Base-by-base conservation (phyloP, 2,888 invertebrate genomes). In the Anaspis maculata region DNA sequence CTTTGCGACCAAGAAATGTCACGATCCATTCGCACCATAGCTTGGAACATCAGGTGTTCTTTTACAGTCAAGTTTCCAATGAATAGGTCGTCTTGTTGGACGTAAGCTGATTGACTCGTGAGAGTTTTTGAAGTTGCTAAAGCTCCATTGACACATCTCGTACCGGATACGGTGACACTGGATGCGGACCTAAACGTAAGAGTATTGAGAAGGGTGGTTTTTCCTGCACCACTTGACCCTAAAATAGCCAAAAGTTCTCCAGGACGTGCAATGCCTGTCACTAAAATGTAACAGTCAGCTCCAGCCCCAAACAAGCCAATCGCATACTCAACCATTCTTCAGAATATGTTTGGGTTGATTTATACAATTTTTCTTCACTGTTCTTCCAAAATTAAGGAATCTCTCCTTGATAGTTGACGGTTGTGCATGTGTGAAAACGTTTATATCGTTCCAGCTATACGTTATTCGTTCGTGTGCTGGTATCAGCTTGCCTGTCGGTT, bases 31-130 rank as follows among this genome's bases (percentile, higher is more conserved):
- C 91, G 74, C 10, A 92, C 81, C 57, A 87, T 68, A 3, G 91
- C 89, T 77, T 79, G 68, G 58, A 94, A 94, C 27, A 83, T 74
- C 3, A 95, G 73, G 65, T 94, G 92, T 56, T 95, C 94, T 41
- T 74, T 72, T 0, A 92, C 91, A 2, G 92, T 92, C 27, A 95
- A 69, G 0, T 86, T 87, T 0, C 89, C 88, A 47, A 95, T 84
- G 59, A 95, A 95, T 30, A 94, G 68, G 63, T 95, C 94, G 51
- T 92, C 86, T 60, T 95, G 95, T 57, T 94, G 92, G 0, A 95
- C 91, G 52, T 94, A 95, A 0, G 90, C 91, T 11, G 87, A 85
- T 19, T 86, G 71, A 5, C 84, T 80, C 31, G 80, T 81, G 54
- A 85, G 70, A 22, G 77, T 75, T 38, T 76, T 78, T 10, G 82